Base-by-base conservation (phyloP, 1,140 invertebrate genomes). In the Arctopsyche grandis region DNA sequence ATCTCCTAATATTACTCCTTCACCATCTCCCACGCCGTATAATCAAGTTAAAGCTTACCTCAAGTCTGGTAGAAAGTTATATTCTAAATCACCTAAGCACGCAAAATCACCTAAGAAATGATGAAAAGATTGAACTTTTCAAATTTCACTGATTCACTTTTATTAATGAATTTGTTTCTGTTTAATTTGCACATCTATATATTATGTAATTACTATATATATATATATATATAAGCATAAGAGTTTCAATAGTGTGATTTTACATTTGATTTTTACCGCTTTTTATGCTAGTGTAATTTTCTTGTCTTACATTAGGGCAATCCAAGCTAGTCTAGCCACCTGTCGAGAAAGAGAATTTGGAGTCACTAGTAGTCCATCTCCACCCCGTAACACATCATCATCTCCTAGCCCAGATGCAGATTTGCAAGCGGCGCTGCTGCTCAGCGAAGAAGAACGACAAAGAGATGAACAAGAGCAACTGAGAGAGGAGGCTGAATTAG, bases 301-400 rank as follows among this genome's bases (percentile, higher is more conserved):
- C 26, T 24, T 76, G 56, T 63, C 24, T 48, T 52, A 22, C 22
- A 66, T 43, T 81, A 83, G 82, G 78, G 82, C 82, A 24, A 83
- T 83, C 78, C 82, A 83, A 70, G 82, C 82, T 69, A 83, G 82
- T 60, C 69, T 83, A 63, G 75, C 71, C 69, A 75, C 78, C 48
- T 81, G 77, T 84, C 86, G 87, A 83, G 86, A 85, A 70, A 86
- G 86, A 83, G 85, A 85, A 69, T 85, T 85, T 5, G 84, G 85
- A 58, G 80, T 80, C 16, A 24, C 10, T 16, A 73, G 21, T 38
- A 69, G 38, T 48, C 79, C 79, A 19, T 80, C 79, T 21, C 69
- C 79, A 14, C 71, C 78, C n/a, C 22, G 43, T 9, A n/a, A 60
- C 21, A 44, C 69, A n/a, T 46, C 78, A 4, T 66, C 60, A 9